Evolutionary conservation across 2,888 invertebrate species (phyloP).

Genomic region (Pammene aurita): DNA sequence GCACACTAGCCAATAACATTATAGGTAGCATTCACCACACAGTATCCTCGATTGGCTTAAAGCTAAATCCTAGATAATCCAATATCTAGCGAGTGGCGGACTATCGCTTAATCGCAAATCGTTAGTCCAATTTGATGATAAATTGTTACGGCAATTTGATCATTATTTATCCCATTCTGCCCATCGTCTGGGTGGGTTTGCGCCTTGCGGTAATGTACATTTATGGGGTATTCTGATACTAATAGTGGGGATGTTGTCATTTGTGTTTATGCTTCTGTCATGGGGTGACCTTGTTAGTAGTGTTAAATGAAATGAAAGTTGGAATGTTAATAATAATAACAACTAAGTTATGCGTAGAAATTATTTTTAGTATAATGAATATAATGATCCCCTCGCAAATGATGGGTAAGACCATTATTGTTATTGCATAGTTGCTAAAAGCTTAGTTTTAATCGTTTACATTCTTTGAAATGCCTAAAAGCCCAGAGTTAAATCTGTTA

Average conservation of each 20-base stretch:
- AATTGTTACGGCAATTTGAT: constrained; percentile 35
- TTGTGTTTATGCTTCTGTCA: background rate
- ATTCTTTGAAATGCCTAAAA: no score
- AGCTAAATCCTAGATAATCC: constrained; percentile 15
- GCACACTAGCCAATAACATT: background rate
- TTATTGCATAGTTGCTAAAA: no score
- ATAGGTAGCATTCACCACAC: background rate
- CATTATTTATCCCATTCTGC: constrained; percentile 26
- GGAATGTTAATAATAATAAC: constrained; percentile 8
- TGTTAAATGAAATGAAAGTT: no score
- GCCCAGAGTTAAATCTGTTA: no score
- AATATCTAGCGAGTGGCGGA: constrained; percentile 2
- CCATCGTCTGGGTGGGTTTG: constrained; percentile 15
- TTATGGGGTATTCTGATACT: background rate
- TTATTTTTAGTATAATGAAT: no score
- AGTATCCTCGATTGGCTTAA: background rate
- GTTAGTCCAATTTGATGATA: constrained; percentile 31
- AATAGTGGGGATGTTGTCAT: background rate
- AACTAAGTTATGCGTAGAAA: no score
- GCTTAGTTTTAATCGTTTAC: no score
- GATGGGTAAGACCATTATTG: no score
- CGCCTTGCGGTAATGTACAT: constrained; percentile 27
- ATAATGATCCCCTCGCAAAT: no score
- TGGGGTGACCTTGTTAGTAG: background rate
- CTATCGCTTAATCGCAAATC: constrained; percentile 12